Conservation (phyloP, 2,113 vertebrate species). For the Apteryx owenii region DNA sequence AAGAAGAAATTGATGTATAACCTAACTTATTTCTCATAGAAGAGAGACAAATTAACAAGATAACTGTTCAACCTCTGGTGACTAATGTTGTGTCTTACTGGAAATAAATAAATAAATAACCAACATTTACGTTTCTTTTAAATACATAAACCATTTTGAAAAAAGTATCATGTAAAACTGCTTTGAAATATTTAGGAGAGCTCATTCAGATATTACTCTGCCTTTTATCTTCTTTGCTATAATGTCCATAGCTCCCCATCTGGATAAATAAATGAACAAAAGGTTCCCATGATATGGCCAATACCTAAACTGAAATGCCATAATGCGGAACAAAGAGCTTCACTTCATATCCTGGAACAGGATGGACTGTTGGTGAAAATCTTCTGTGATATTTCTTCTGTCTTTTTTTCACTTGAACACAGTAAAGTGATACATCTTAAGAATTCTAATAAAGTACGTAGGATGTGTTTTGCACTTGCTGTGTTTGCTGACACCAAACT, state of each 20-base stretch:
- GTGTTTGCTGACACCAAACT: neutral
- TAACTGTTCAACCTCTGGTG: neutral
- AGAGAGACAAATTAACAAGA: neutral
- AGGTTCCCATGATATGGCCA: neutral
- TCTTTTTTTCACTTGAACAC: neutral
- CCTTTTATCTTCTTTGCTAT: neutral
- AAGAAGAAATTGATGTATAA: slow-evolving; percentile 3
- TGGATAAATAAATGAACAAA: neutral
- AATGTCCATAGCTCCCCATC: neutral
- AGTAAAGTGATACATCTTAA: neutral
- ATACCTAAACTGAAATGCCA: neutral
- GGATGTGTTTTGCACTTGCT: neutral
- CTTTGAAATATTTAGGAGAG: neutral
- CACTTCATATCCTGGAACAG: neutral
- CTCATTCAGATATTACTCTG: neutral
- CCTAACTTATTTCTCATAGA: neutral
- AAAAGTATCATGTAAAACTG: neutral
- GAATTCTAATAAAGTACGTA: neutral
- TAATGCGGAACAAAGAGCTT: neutral
- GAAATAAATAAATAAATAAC: no score
- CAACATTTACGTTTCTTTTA: neutral
- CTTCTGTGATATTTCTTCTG: neutral
- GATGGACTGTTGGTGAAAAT: neutral
- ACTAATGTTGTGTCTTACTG: neutral
- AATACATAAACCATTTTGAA: neutral